Evolutionary conservation across 2,888 invertebrate species (phyloP).

Genomic region (Marronus borbonicus): DNA sequence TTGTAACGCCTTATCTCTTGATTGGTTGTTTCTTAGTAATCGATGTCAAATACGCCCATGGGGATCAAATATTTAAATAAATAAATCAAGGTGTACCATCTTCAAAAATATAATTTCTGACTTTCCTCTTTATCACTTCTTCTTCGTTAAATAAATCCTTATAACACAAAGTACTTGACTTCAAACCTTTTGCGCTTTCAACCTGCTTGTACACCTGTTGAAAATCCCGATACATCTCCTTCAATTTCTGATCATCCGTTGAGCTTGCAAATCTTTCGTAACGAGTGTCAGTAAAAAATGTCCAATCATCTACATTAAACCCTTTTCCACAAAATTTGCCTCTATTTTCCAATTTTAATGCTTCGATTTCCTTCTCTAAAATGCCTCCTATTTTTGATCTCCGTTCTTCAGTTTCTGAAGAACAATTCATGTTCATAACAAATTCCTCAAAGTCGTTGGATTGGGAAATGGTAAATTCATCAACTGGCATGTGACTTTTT

Average conservation of each 20-base stretch:
- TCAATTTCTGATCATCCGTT: not conserved
- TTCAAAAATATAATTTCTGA: not conserved
- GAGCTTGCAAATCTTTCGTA: not conserved
- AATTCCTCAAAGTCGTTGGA: no score
- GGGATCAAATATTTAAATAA: no score
- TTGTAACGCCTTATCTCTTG: no score
- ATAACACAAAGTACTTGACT: not conserved
- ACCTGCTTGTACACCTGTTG: not conserved
- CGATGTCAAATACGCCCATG: no score
- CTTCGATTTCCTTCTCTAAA: not conserved
- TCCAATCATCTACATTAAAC: conserved; percentile 40
- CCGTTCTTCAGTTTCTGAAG: not conserved
- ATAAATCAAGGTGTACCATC: no score
- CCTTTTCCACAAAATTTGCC: conserved; percentile 28
- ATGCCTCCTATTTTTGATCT: not conserved
- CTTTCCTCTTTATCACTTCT: conserved; percentile 5
- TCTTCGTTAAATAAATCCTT: conserved; percentile 1
- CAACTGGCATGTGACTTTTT: no score
- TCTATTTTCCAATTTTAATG: conserved; percentile 10
- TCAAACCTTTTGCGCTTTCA: not conserved
- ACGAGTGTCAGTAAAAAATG: conserved; percentile 1
- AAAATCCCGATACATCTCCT: not conserved
- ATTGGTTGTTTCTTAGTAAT: no score
- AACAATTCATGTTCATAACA: not conserved
- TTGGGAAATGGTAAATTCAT: no score